A percentile compares a stretch with the other conserved stretches of the same genome.
Evolutionary conservation across 2,888 invertebrate genomes (phyloP).

Genomic region (Acanthoscelides obtectus): DNA sequence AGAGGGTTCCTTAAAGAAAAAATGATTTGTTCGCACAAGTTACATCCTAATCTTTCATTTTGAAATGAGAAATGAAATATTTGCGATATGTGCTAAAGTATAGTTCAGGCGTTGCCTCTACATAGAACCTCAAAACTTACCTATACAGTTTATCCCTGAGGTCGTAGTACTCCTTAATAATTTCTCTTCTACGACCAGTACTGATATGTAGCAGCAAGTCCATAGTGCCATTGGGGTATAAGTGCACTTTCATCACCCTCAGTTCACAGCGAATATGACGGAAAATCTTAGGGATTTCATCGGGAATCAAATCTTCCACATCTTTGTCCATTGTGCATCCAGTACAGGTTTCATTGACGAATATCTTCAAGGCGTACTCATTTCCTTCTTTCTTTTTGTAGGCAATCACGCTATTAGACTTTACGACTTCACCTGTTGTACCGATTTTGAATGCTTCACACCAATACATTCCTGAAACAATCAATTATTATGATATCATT

Average conservation of each 20-base stretch:
- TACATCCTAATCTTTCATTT: too few relatives aligned
- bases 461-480: conserved; percentile 49
- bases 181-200: neutral
- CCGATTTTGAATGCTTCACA: conserved; percentile 53
- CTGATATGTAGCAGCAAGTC: neutral
- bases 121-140: too few relatives aligned
- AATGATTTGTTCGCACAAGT: too few relatives aligned
- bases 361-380: conserved; percentile 37
- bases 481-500: neutral
- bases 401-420: conserved; percentile 52
- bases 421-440: conserved; percentile 45
- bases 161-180: neutral
- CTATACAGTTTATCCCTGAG: neutral
- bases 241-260: conserved; percentile 53
- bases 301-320: conserved; percentile 3
- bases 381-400: conserved; percentile 36
- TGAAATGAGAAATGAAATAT: too few relatives aligned
- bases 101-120: too few relatives aligned
- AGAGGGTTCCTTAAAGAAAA: too few relatives aligned
- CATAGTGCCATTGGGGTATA: conserved; percentile 20
- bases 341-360: conserved; percentile 33
- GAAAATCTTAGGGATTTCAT: conserved; percentile 3
- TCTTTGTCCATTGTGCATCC: neutral
- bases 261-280: conserved; percentile 8
- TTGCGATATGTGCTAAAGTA: too few relatives aligned